Base-by-base conservation (phyloP, 2,113 vertebrate genomes). In the Gallinago jamesoni region DNA sequence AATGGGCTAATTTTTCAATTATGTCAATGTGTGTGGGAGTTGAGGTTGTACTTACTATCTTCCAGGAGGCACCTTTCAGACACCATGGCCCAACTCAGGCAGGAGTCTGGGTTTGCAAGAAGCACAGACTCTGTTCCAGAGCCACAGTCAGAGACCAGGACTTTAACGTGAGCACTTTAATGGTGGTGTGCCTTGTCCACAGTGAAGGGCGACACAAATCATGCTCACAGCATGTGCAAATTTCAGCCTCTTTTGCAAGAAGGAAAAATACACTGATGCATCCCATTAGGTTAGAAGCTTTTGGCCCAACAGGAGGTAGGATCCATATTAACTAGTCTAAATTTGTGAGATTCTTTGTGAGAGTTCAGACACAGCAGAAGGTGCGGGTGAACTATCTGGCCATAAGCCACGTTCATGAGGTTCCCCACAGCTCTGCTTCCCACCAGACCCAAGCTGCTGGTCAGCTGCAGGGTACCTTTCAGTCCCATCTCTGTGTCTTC, bases 1-100 rank as follows among this genome's bases (percentile, higher is more conserved):
- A 96, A 96, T 90, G 76, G 89, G 72, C 80, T 87, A 89, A 84
- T 95, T 94, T 92, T 96, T 96, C 95, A 96, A 27, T 84, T 52
- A 75, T 87, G 86, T 91, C 93, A 92, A 1, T 73, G 60, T 87
- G 93, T 90, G 69, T 92, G 95, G 76, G 69, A 87, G 78, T 73
- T 45, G 96, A 79, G 60, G 73, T 68, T 94, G 83, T 84, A 74
- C 39, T 92, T 84, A 25, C 64, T 94, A 67, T 94, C 86, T 89
- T 92, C 43, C 76, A 81, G 92, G 68, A 90, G 90, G 69, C 86
- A 94, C 94, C 79, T 90, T 63, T 63, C 94, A 93, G 92, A 56
- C 73, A 19, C 9, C 1, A 0, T 22, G 73, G 60, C 83, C 77
- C 0, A 8, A 95, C 57, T 35, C 64, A 75, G 83, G 18, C 60